phyloP scores from a whole-genome alignment of 2,113 vertebrate species.

The Sander vitreus region DNA sequence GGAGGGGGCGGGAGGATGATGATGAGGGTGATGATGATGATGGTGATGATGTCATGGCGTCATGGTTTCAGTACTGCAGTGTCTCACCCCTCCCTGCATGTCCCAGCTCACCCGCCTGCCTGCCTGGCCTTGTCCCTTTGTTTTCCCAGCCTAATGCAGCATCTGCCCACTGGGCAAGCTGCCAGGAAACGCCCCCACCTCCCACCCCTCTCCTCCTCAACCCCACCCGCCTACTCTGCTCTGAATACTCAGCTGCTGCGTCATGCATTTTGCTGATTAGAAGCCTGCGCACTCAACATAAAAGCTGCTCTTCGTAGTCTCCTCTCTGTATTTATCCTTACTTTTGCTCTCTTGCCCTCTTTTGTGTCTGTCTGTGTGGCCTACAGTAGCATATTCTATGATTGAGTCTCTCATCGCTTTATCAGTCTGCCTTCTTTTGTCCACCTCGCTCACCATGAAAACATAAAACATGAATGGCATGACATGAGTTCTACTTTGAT shows the following conservation, averaged over 20 bases:
- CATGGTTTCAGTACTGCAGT: constrained; percentile 55
- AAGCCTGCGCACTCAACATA: constrained; percentile 71
- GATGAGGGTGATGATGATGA: background rate
- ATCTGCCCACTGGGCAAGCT: constrained; percentile 69
- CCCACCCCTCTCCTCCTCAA: constrained; percentile 8
- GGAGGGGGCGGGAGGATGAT: background rate
- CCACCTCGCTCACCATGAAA: background rate
- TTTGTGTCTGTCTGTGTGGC: constrained; percentile 19
- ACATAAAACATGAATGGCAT: background rate
- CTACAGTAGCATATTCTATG: background rate
- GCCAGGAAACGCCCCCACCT: constrained; percentile 62
- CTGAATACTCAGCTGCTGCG: constrained; percentile 69
- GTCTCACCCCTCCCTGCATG: constrained; percentile 34
- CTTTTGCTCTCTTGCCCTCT: constrained; percentile 26
- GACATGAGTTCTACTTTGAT: background rate
- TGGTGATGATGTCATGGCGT: constrained; percentile 57
- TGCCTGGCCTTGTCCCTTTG: constrained; percentile 67
- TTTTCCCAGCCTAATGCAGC: constrained; percentile 67
- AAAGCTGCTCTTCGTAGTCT: constrained; percentile 52
- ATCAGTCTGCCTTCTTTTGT: constrained; percentile 1
- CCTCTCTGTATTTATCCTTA: constrained; percentile 23
- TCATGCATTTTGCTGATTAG: constrained; percentile 80
- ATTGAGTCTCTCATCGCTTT: constrained; percentile 1
- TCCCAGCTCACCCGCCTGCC: constrained; percentile 50
- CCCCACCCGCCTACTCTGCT: constrained; percentile 34